Percentiles rank a stretch among this genome's conserved stretches.
Evolutionary conservation across 2,113 vertebrate genomes (phyloP).

Genomic region (Clarias macrocephalus): DNA sequence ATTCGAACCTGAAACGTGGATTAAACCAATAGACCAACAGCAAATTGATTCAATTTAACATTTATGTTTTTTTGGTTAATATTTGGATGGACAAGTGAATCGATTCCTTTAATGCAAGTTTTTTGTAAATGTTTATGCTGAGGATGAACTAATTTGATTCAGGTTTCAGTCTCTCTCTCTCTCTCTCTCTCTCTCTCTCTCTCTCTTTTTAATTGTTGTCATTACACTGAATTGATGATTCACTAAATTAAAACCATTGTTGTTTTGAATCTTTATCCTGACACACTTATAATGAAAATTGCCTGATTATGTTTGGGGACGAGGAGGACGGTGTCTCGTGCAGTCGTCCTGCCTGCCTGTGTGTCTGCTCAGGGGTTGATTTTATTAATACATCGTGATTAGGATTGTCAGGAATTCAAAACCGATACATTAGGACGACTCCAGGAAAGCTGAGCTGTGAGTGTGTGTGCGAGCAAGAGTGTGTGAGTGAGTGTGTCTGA

Average conservation of each 20-base stretch:
- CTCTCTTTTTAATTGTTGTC: not conserved
- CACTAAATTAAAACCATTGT: not conserved
- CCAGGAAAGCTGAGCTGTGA: not conserved
- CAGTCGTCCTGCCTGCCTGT: not conserved
- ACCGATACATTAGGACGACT: not conserved
- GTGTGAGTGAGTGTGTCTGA: not conserved
- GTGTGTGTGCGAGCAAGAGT: too few relatives aligned
- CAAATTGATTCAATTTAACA: not conserved
- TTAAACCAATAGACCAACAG: not conserved
- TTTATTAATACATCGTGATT: slow-evolving; percentile 24
- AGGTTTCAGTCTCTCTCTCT: not conserved
- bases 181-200: too few relatives aligned
- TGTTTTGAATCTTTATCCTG: not conserved
- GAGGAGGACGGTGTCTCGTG: not conserved
- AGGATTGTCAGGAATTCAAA: not conserved
- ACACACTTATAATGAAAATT: not conserved
- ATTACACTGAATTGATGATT: not conserved
- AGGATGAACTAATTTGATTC: not conserved
- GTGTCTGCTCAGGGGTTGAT: not conserved
- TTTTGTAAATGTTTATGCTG: too few relatives aligned
- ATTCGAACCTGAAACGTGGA: not conserved
- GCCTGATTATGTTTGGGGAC: not conserved
- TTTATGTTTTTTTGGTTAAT: not conserved
- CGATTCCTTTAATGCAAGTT: not conserved
- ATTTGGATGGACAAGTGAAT: not conserved